Evolutionary conservation across 2,797 vertebrate genomes (phyloP), one percentile per base, ranked within the genome.

Genomic region (Euthynnus affinis): DNA sequence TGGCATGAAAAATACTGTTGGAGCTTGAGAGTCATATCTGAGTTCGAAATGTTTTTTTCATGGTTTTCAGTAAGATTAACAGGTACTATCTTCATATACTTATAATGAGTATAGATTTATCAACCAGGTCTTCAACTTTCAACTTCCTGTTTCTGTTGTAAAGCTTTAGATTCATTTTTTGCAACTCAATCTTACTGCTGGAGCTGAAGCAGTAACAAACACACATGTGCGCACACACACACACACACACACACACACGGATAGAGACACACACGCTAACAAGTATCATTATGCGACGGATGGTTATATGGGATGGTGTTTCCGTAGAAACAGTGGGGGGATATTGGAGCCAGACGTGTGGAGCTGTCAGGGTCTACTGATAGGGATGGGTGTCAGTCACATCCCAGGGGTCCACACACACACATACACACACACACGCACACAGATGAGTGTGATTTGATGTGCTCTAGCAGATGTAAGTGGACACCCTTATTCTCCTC

Each of bases 281-380:
- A 87, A 92, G 87, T 85, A 87, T 90, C 80, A 82, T 88, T 86
- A 87, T 51, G 78, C 74, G 83, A 85, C 62, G 83, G 88, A 90
- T 78, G 85, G 87, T 82, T 88, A 85, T 90, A 88, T 76, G 88
- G 86, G 93, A 93, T 92, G 93, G 92, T 81, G 89, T 93, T 92
- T 90, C 91, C 89, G 89, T 87, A 87, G 88, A 92, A 91, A 91
- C 92, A 88, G 83, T 81, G 78, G 88, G 87, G 82, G 91, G 90
- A 93, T 93, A 95, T 95, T 95, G 91, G 90, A 95, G 93, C 93
- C 95, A 95, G 94, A 94, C 94, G 84, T 71, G 80, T 76, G 75
- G 89, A 94, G 92, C 93, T 94, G 95, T 90, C 89, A 90, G 88
- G 85, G 89, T 87, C 82, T 89, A 86, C 88, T 90, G 91, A 93